Evolutionary conservation across 2,113 vertebrate species (phyloP), one percentile per base, ranked within the genome.

Genomic region (Campylomormyrus tamandua): DNA sequence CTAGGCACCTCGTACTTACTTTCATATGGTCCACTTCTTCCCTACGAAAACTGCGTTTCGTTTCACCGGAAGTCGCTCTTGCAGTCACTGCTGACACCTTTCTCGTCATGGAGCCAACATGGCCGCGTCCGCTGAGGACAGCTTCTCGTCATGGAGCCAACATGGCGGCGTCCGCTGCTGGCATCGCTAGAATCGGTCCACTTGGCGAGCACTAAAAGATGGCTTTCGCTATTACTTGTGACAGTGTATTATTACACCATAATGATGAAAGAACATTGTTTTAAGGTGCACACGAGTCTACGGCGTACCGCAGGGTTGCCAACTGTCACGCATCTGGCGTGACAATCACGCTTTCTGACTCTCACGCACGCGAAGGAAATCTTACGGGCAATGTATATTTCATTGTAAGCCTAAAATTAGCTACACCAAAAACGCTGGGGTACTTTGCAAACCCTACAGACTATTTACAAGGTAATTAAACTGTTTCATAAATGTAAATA

Each of bases 51-150:
- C 48, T 45, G 66, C 66, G 24, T 42, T 56, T 86, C 27, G 58
- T 84, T 89, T 39, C 31, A 56, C 89, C 49, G 77, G 84, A 90
- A 90, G 62, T 87, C 58, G 35, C 62, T 46, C 93, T 91, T 94
- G 95, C 95, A 92, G 11, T 89, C 3, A 58, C 2, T 92, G 56
- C 90, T 80, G 13, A 24, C 13, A 31, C 50, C 56, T 62, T 62
- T 48, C 3, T 19, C 74, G 77, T n/a, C 10, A 62, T 90, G 92
- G 91, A 93, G 94, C 94, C 95, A 97, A 97, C 93, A 98, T 98
- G 97, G 97, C 97, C 92, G 97, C 96, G 96, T 96, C 98, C 96
- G 92, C 91, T 10, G 45, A 24, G 8, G 11, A 11, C 46, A 86
- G 84, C 4, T 13, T 31, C 3, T 5, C 13, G 84, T 48, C 19